Percentiles rank a stretch among this genome's conserved stretches.
Evolutionary conservation across 2,113 vertebrate species (phyloP).

Genomic region (Tragelaphus buxtoni): DNA sequence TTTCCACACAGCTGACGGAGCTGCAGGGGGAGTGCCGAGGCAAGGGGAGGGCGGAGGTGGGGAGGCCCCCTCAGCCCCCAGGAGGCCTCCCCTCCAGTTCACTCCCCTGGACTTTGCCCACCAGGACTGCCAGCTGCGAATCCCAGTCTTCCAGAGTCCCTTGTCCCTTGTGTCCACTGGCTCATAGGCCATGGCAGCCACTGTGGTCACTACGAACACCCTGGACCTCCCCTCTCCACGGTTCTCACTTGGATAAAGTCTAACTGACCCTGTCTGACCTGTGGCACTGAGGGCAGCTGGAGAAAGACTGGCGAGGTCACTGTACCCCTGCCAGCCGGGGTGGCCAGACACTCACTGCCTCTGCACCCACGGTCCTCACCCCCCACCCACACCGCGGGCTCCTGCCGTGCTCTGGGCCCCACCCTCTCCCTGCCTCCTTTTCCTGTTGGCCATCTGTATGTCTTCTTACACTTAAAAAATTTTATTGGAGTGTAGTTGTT

Average conservation of each 20-base stretch:
- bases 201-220: background rate
- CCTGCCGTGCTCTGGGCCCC: background rate
- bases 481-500: too few relatives aligned
- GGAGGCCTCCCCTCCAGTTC: background rate
- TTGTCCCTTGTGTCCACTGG: background rate
- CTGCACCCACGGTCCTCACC: background rate
- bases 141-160: background rate
- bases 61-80: background rate
- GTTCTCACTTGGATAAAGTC: background rate
- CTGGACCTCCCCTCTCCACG: background rate
- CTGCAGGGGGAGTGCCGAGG: background rate
- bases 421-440: background rate
- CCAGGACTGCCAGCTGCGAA: background rate
- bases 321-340: background rate
- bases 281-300: background rate
- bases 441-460: background rate
- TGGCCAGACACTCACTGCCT: background rate
- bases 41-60: background rate
- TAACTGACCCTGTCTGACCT: background rate
- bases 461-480: background rate
- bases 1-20: background rate
- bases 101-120: rapidly evolving
- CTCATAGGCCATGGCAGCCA: rapidly evolving
- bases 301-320: background rate
- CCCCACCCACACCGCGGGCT: background rate